Conservation (phyloP, 2,113 vertebrate genomes). For the Cyphomyrus discorhynchus region DNA sequence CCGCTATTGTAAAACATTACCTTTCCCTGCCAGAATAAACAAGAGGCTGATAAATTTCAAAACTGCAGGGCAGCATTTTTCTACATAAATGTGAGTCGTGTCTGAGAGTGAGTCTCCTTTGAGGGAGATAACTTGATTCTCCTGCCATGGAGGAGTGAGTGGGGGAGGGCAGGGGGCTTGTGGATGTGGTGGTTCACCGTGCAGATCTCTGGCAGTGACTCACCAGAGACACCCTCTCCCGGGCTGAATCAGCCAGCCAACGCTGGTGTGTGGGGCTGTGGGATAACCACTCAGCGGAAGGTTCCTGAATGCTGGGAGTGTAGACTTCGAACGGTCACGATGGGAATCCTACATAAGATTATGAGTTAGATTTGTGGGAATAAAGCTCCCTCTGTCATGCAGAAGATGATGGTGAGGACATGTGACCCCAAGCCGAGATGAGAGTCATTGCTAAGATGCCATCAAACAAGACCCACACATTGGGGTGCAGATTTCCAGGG, state of each 20-base stretch:
- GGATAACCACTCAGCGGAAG: not conserved
- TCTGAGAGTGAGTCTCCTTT: not conserved
- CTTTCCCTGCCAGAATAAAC: not conserved
- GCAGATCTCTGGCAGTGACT: constrained; percentile 10
- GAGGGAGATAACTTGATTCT: not conserved
- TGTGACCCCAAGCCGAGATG: not conserved
- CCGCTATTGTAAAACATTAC: not conserved
- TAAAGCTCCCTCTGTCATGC: not conserved
- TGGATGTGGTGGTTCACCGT: not conserved
- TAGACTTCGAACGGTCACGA: constrained; percentile 13
- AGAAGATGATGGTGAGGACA: not conserved
- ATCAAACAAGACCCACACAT: not conserved
- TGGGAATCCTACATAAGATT: constrained; percentile 31
- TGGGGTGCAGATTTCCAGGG: not conserved
- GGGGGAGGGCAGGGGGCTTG: not conserved
- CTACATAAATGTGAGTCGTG: constrained; percentile 3
- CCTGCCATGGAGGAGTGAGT: not conserved
- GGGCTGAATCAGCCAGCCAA: constrained; percentile 32
- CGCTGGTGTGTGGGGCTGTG: constrained; percentile 14
- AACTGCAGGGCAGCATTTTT: not conserved
- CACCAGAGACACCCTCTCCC: constrained; percentile 17
- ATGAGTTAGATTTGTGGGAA: constrained; percentile 21
- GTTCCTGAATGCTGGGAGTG: constrained; percentile 12
- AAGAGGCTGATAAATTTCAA: not conserved
- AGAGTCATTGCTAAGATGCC: not conserved